Base-by-base conservation (phyloP, 2,113 vertebrate species). In the Pseudorectes ferrugineus region DNA sequence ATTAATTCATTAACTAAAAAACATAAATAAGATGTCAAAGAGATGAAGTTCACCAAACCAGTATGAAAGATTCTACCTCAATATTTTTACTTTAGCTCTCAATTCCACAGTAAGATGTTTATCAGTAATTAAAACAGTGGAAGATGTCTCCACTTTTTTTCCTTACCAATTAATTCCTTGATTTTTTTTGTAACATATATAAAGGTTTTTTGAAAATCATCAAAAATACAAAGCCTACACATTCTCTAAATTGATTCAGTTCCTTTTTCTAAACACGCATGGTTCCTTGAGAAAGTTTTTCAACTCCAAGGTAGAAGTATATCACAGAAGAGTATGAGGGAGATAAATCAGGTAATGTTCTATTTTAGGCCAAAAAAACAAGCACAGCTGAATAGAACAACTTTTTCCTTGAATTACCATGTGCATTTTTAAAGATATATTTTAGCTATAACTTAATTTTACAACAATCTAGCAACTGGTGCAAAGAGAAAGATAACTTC, bases 1-100 rank as follows among this genome's bases (percentile, higher is more conserved):
- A 99, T 99, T 74, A 99, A 98, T 88, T 99, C 99, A 96, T 99
- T 99, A 74, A 99, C 99, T 99, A 89, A 73, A 98, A 98, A 63
- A 80, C 7, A 81, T 4, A 89, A 91, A 42, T 7, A 79, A 20
- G 7, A 65, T 5, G 17, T 62, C 42, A 97, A 45, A 76, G 17
- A 82, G 45, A 54, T 25, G 33, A 85, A 79, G 28, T 29, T 71
- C 49, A 82, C 10, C 43, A 72, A 52, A 25, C 7, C 25, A 77
- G 11, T 19, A 65, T 5, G 10, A 49, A 57, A 78, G 33, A 59
- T 15, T 82, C 49, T 28, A n/a, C 17, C 23, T 58, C 21, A 63
- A 3, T 22, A 14, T 26, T 52, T 89, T 62, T 38, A 58, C 21
- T 49, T 43, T 3, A 49, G 12, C 65, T 79, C n/a, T 43, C 51